phyloP scores from a whole-genome alignment of 2,113 vertebrate genomes.

The Oreamnos americanus region DNA sequence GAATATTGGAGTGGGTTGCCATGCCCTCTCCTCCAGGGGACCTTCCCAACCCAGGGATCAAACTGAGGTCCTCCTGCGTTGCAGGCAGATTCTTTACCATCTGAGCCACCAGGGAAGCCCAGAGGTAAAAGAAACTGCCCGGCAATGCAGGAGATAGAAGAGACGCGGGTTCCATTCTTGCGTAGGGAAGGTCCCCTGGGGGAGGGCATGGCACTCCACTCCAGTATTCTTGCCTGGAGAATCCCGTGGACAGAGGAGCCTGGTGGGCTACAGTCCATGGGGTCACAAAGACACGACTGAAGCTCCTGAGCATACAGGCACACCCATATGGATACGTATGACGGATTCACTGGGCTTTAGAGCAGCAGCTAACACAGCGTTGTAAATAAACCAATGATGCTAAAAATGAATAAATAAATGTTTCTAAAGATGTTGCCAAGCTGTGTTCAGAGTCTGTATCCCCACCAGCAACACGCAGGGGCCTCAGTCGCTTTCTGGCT shows the following conservation, averaged over 20 bases:
- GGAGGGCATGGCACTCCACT: neutral
- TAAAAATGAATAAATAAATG: neutral
- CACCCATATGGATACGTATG: accelerated
- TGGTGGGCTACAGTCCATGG: neutral
- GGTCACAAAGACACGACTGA: accelerated
- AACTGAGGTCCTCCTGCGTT: neutral
- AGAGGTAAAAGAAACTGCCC: neutral
- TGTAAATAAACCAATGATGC: neutral
- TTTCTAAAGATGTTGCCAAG: neutral
- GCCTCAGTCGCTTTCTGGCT: no score
- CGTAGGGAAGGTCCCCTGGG: neutral
- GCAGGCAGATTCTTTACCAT: neutral
- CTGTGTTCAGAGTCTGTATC: neutral
- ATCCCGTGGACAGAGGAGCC: neutral
- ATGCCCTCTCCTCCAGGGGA: neutral
- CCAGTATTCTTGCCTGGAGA: neutral
- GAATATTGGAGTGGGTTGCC: neutral
- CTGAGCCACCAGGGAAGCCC: neutral
- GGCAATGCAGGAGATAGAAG: neutral
- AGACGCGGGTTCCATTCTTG: accelerated
- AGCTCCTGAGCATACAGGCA: neutral
- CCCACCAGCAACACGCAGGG: neutral
- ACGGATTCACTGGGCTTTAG: neutral
- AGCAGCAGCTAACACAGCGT: neutral
- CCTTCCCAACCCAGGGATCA: neutral